A percentile compares a stretch with the other conserved stretches of the same genome.
phyloP scores from a whole-genome alignment of 2,113 vertebrate genomes.

The Typhlomys cinereus region DNA sequence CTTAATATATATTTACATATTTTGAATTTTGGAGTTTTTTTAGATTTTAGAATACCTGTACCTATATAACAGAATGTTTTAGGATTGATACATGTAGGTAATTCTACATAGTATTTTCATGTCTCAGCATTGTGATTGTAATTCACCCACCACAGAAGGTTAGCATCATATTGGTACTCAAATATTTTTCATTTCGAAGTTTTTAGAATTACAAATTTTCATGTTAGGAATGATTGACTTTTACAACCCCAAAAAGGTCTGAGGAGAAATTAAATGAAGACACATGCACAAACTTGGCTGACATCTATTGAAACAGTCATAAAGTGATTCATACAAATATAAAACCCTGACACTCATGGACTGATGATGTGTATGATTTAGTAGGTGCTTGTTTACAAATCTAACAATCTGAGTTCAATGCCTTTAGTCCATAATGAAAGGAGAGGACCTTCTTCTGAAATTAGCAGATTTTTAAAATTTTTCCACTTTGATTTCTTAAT shows the following conservation, averaged over 20 bases:
- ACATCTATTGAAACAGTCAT: background rate
- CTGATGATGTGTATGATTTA: too few relatives aligned
- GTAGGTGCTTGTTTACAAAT: too few relatives aligned
- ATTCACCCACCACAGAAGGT: background rate
- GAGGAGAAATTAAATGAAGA: constrained; percentile 7
- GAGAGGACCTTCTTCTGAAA: too few relatives aligned
- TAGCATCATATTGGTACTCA: background rate
- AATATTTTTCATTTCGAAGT: background rate
- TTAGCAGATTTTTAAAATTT: too few relatives aligned
- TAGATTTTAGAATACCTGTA: background rate
- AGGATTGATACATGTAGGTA: background rate
- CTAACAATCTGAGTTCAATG: too few relatives aligned
- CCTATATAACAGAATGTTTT: background rate
- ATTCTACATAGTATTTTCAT: background rate
- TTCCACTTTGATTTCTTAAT: background rate
- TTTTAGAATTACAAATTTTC: background rate
- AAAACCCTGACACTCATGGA: background rate
- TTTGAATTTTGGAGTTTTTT: background rate
- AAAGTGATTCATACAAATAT: background rate
- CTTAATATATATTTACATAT: too few relatives aligned
- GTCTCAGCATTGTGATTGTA: background rate
- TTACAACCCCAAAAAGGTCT: background rate
- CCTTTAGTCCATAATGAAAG: too few relatives aligned
- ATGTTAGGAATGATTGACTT: background rate
- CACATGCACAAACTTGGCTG: background rate